phyloP scores from a whole-genome alignment of 2,888 invertebrate genomes.

The Amphipoea oculea region DNA sequence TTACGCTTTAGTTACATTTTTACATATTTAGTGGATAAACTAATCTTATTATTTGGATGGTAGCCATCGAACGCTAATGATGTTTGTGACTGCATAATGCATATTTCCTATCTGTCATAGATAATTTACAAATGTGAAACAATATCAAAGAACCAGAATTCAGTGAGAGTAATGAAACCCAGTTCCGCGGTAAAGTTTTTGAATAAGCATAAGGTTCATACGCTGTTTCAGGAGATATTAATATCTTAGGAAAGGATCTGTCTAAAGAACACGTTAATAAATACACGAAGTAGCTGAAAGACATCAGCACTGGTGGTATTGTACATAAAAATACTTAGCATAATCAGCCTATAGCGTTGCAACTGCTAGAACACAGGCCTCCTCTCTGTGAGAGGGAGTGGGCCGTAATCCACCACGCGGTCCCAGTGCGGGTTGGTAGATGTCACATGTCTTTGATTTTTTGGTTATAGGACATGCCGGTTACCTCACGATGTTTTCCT shows the following conservation, averaged over 20 bases:
- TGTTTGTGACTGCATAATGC: conserved; percentile 9
- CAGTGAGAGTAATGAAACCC: neutral
- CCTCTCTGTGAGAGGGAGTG: neutral
- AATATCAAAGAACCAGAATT: conserved; percentile 12
- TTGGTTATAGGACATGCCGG: neutral
- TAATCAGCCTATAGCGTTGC: neutral
- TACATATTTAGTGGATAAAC: conserved; percentile 59
- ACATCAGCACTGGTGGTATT: neutral
- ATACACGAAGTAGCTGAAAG: neutral
- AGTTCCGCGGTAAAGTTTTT: neutral
- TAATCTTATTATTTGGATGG: conserved; percentile 47
- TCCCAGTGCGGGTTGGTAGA: too few species aligned
- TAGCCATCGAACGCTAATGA: conserved; percentile 33
- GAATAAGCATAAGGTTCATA: neutral
- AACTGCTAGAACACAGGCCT: neutral
- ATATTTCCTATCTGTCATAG: neutral
- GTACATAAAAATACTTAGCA: neutral
- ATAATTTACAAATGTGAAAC: conserved; percentile 1
- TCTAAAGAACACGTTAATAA: neutral
- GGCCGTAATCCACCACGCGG: neutral
- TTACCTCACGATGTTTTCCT: too few species aligned
- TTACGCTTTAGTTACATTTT: conserved; percentile 58
- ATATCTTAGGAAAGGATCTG: neutral
- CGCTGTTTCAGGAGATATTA: neutral
- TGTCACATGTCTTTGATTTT: neutral